phyloP scores from a whole-genome alignment of 2,797 vertebrate genomes.

The Pseudochirops corinnae region DNA sequence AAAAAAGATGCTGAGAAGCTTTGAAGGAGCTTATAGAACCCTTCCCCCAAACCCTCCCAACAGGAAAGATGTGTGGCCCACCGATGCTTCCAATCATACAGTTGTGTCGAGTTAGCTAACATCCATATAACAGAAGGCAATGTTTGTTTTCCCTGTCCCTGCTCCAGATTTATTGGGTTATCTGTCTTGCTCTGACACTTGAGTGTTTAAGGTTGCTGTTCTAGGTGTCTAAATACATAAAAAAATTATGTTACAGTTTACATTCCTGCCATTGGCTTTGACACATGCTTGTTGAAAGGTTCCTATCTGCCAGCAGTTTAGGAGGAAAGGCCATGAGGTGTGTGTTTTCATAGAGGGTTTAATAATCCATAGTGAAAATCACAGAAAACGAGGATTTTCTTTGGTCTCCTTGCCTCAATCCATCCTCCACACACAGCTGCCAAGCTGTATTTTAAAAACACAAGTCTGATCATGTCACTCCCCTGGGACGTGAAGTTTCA shows the following conservation, averaged over 20 bases:
- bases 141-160: slow-evolving; percentile 80
- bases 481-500: not conserved
- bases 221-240: slow-evolving; percentile 74
- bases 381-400: slow-evolving; percentile 26
- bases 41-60: not conserved
- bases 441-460: not conserved
- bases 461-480: not conserved
- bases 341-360: slow-evolving; percentile 7
- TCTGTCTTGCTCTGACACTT: slow-evolving; percentile 81
- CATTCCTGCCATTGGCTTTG: slow-evolving; percentile 76
- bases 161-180: slow-evolving; percentile 77
- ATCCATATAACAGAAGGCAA: slow-evolving; percentile 63
- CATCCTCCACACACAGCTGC: not conserved
- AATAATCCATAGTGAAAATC: slow-evolving; percentile 39
- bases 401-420: not conserved
- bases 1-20: slow-evolving; percentile 72
- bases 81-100: slow-evolving; percentile 71
- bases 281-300: slow-evolving; percentile 69
- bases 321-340: not conserved
- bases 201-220: slow-evolving; percentile 81
- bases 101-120: slow-evolving; percentile 68
- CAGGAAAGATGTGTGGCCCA: slow-evolving; percentile 77
- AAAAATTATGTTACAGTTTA: slow-evolving; percentile 79
- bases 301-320: slow-evolving; percentile 68
- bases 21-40: slow-evolving; percentile 75